Conservation (phyloP, 2,113 vertebrate genomes). For the Lycocorax pyrrhopterus region DNA sequence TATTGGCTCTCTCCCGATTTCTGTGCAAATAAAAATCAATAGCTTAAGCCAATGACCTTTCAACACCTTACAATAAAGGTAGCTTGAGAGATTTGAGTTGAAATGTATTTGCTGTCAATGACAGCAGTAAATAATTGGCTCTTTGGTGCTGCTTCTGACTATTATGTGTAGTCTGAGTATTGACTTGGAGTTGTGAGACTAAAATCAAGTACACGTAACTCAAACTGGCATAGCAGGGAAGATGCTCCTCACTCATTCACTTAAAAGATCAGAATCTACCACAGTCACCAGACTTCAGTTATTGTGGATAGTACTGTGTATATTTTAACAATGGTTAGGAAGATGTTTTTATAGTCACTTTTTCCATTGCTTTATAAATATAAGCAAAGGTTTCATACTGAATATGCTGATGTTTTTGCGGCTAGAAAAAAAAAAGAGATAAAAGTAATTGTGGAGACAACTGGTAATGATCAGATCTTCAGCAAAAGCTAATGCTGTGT, state of each 20-base stretch:
- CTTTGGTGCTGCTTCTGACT: not conserved
- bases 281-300: not conserved
- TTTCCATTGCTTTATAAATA: not conserved
- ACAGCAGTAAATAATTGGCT: not conserved
- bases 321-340: not conserved
- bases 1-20: not conserved
- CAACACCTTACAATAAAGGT: accelerated
- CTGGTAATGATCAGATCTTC: not conserved
- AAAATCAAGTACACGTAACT: accelerated
- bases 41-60: not conserved
- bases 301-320: not conserved
- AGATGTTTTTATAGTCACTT: not conserved
- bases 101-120: not conserved
- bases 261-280: not conserved
- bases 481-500: not conserved
- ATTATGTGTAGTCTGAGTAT: not conserved
- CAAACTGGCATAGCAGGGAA: not conserved
- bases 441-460: not conserved
- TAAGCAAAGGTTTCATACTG: not conserved
- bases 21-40: not conserved
- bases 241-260: not conserved
- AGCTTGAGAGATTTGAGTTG: not conserved
- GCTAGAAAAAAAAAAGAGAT: not conserved
- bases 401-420: not conserved
- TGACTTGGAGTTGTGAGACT: not conserved